These are phyloP conservation scores for Nasonia oneida DNA, from an alignment of 2,888 invertebrate genomes.

Conservation along the genomic window DNA sequence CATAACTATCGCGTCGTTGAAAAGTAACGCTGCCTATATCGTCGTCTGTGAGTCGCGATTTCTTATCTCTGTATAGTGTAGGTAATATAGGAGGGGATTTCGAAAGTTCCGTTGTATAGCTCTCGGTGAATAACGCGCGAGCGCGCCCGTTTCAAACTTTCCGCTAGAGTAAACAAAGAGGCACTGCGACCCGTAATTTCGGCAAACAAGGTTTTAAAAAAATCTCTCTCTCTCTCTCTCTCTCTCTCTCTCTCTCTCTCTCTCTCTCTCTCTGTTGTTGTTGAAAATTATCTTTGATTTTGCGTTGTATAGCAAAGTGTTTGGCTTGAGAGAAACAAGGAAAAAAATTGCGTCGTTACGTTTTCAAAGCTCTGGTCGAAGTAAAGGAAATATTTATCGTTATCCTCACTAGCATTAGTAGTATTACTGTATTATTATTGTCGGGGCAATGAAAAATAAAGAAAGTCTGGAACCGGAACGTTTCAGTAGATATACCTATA, in stretches of 20 bases:
- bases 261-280: background rate
- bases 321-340: constrained; percentile 24
- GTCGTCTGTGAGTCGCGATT: constrained; percentile 37
- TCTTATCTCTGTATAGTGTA: constrained; percentile 11
- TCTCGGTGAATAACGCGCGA: constrained; percentile 17
- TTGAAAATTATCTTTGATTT: constrained; percentile 33
- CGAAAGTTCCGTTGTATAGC: background rate
- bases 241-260: background rate
- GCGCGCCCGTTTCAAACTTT: background rate
- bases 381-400: constrained; percentile 49
- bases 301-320: background rate
- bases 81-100: background rate
- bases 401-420: constrained; percentile 38
- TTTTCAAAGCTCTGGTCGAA: constrained; percentile 27
- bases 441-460: constrained; percentile 5
- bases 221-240: background rate
- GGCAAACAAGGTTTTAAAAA: constrained; percentile 39
- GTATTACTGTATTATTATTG: constrained; percentile 37
- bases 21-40: constrained; percentile 45
- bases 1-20: constrained; percentile 53
- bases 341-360: constrained; percentile 35
- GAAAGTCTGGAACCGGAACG: constrained; percentile 29
- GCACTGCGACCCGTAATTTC: background rate
- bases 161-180: background rate
- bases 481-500: constrained; percentile 16